A percentile compares a stretch with the other conserved stretches of the same genome.
Conservation (phyloP, 2,888 invertebrate species). For the Eupsilia transversa region DNA sequence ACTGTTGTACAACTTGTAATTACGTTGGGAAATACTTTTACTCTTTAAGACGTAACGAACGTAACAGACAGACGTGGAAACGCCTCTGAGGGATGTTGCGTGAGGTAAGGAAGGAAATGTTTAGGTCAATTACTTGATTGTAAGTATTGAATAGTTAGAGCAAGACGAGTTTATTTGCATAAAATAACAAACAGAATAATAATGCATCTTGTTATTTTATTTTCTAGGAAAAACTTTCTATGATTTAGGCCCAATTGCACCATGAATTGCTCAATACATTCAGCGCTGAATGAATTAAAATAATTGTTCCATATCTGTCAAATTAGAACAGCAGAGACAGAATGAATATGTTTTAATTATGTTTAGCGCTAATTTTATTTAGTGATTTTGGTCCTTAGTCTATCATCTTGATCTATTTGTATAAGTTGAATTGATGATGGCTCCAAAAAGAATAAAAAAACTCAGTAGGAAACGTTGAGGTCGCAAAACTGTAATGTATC, state of each 20-base stretch:
- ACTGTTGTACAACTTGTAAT: slow-evolving; percentile 66
- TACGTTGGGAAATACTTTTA: slow-evolving; percentile 70
- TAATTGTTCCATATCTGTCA: not conserved
- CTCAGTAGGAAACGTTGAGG: not conserved
- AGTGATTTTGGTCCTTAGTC: not conserved
- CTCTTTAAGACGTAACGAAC: slow-evolving; percentile 52
- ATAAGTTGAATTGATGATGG: not conserved
- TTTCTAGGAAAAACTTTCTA: not conserved
- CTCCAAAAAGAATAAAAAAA: not conserved
- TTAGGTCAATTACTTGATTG: slow-evolving; percentile 51
- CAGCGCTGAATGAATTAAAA: not conserved
- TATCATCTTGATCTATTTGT: not conserved
- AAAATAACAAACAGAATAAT: not conserved
- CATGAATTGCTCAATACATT: not conserved
- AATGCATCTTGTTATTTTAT: not conserved
- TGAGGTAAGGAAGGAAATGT: slow-evolving; percentile 38
- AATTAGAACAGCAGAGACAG: not conserved
- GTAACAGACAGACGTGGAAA: slow-evolving; percentile 56
- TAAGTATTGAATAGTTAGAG: slow-evolving; percentile 22
- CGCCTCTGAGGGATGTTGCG: slow-evolving; percentile 46
- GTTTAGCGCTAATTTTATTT: not conserved
- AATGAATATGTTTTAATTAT: not conserved
- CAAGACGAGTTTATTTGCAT: slow-evolving; percentile 18
- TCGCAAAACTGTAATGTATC: not conserved
- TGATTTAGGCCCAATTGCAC: not conserved